phyloP scores from a whole-genome alignment of 2,113 vertebrate species.

The Rhinogobius similis region DNA sequence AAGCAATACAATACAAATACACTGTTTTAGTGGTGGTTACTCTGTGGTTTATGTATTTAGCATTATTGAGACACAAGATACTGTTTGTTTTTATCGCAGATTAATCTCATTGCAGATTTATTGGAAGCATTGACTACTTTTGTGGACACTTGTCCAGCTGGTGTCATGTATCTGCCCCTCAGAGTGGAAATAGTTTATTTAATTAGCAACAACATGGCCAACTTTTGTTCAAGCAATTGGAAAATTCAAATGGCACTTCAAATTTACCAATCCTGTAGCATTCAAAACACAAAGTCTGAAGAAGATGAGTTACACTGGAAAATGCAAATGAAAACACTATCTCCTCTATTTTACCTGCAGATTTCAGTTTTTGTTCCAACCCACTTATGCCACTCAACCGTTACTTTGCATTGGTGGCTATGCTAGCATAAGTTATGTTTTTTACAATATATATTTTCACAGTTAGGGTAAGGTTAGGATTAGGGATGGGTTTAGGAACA shows the following conservation, averaged over 20 bases:
- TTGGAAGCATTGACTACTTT: not conserved
- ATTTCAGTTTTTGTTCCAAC: too few species aligned
- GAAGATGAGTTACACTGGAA: not conserved
- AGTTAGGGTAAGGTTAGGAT: too few species aligned
- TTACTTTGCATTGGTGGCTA: too few species aligned
- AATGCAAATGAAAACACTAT: not conserved
- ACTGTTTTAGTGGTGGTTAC: not conserved
- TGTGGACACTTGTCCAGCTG: not conserved
- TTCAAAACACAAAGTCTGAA: not conserved
- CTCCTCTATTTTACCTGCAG: slow-evolving; percentile 63
- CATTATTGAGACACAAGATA: not conserved
- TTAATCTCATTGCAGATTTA: not conserved
- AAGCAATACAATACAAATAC: not conserved
- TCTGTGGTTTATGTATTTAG: not conserved
- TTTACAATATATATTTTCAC: too few species aligned
- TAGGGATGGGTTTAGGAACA: too few species aligned
- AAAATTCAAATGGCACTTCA: not conserved
- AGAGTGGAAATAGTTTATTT: not conserved
- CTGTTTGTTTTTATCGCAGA: not conserved
- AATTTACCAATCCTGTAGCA: not conserved
- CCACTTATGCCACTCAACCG: too few species aligned
- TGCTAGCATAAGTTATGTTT: too few species aligned
- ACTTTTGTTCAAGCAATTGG: not conserved
- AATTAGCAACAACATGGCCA: not conserved
- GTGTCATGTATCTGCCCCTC: not conserved